phyloP scores from a whole-genome alignment of 2,113 vertebrate species.

The Cathartes aura region DNA sequence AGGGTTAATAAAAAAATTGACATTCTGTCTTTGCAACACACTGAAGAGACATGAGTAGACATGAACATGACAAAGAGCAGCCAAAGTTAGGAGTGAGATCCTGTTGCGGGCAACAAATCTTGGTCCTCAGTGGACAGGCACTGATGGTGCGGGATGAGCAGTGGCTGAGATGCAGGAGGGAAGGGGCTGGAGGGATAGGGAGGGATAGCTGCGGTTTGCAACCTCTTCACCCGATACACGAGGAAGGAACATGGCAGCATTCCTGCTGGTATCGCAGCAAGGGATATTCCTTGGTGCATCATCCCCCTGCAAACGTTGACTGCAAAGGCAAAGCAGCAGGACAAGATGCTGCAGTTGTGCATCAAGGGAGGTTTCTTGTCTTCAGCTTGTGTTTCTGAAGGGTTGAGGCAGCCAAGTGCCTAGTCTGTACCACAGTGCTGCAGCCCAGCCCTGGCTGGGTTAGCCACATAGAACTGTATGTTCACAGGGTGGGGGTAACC shows the following conservation, averaged over 20 bases:
- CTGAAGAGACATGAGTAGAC: not conserved
- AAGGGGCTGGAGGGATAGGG: not conserved
- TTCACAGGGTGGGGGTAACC: not conserved
- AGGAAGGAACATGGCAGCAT: not conserved
- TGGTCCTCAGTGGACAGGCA: not conserved
- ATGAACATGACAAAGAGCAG: not conserved
- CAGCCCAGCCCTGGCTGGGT: not conserved
- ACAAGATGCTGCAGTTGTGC: not conserved
- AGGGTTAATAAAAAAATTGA: not conserved
- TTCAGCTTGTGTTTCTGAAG: not conserved
- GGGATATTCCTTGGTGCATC: not conserved
- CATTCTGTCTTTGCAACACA: not conserved
- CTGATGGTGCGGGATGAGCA: not conserved
- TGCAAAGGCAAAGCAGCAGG: not conserved
- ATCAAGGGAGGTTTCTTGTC: not conserved
- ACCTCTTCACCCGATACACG: not conserved
- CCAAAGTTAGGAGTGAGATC: not conserved
- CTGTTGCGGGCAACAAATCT: not conserved
- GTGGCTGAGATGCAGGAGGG: not conserved
- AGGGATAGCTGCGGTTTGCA: not conserved
- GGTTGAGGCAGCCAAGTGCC: not conserved
- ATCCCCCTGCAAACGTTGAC: not conserved
- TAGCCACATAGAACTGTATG: not conserved
- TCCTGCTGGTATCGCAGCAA: not conserved
- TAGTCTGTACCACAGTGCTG: accelerated